Conservation (phyloP, 1,140 invertebrate genomes). For the Pomacea maculata region DNA sequence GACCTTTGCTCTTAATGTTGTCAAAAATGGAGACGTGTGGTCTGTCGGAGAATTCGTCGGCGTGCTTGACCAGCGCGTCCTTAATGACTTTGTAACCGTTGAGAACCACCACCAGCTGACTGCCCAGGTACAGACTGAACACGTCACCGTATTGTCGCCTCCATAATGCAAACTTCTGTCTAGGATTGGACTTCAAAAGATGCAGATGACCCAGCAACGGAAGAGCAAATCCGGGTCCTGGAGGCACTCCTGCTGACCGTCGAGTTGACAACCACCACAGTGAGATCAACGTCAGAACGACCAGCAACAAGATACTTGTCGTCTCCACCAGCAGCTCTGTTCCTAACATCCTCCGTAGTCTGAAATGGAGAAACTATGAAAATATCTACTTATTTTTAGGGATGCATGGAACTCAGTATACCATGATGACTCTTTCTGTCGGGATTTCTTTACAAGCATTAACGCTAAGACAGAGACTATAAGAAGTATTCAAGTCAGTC, state of each 20-base stretch:
- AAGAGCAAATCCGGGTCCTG: constrained; percentile 7
- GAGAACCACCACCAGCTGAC: constrained; percentile 31
- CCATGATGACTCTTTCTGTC: not conserved
- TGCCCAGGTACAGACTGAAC: constrained; percentile 36
- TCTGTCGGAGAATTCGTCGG: constrained; percentile 33
- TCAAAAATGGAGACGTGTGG: constrained; percentile 3
- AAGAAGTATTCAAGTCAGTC: too few species aligned
- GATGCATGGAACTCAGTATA: not conserved
- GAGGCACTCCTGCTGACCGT: constrained; percentile 7
- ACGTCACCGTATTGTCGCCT: constrained; percentile 38
- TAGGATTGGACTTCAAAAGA: constrained; percentile 21
- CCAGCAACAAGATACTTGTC: not conserved
- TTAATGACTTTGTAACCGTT: constrained; percentile 38
- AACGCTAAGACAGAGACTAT: not conserved
- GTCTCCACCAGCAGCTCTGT: too few species aligned
- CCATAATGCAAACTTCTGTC: constrained; percentile 12
- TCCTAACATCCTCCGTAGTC: not conserved
- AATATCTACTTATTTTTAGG: too few species aligned
- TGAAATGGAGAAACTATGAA: too few species aligned
- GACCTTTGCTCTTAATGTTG: too few species aligned
- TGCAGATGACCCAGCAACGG: constrained; percentile 37
- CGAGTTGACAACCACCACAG: not conserved
- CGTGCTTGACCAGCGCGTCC: constrained; percentile 40
- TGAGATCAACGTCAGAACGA: not conserved
- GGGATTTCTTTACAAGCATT: not conserved